Evolutionary conservation across 2,888 invertebrate species (phyloP).

Genomic region (Nudaria mundana): DNA sequence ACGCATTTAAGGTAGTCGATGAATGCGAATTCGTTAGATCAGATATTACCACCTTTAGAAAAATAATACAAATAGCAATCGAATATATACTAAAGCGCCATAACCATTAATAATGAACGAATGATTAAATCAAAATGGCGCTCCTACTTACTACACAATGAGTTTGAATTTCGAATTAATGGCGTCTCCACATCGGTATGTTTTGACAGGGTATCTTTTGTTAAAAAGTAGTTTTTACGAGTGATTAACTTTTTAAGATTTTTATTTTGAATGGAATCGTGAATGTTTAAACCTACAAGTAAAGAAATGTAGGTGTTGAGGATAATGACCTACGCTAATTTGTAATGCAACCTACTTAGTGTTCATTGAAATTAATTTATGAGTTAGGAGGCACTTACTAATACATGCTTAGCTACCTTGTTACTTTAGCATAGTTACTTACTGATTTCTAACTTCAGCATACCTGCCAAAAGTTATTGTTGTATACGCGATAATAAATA

Average conservation of each 20-base stretch:
- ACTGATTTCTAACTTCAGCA: too few species aligned
- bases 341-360: not conserved
- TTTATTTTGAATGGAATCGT: constrained; percentile 23
- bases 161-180: constrained; percentile 50
- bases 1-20: constrained; percentile 25
- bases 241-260: constrained; percentile 48
- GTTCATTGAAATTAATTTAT: constrained; percentile 1
- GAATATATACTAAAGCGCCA: constrained; percentile 29
- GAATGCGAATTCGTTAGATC: constrained; percentile 34
- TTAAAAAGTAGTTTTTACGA: constrained; percentile 39
- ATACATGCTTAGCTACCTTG: too few species aligned
- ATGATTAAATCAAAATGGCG: constrained; percentile 57
- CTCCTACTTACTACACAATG: constrained; percentile 45
- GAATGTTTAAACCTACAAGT: not conserved
- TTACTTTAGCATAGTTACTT: too few species aligned
- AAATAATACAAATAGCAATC: constrained; percentile 38
- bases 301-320: too few species aligned
- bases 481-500: too few species aligned
- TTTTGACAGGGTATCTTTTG: constrained; percentile 53
- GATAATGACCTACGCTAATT: not conserved
- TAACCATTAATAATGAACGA: constrained; percentile 56
- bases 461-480: too few species aligned
- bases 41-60: constrained; percentile 38
- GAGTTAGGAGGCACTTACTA: too few species aligned
- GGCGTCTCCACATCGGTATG: constrained; percentile 30